Base-by-base conservation (phyloP, 2,888 invertebrate genomes). In the Steinernema hermaphroditum region DNA sequence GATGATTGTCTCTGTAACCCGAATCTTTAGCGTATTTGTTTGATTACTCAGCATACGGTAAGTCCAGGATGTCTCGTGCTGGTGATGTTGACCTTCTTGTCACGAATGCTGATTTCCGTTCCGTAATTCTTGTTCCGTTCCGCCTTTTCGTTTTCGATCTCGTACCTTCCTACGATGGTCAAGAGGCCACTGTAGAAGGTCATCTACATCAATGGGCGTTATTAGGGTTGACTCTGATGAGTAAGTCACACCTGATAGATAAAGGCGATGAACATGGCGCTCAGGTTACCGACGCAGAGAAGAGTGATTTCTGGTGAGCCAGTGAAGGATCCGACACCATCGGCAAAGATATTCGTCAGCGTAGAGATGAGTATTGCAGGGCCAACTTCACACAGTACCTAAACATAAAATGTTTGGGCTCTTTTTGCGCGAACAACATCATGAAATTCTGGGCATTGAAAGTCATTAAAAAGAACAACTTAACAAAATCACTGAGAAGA, bases 361-460 rank as follows among this genome's bases (percentile, higher is more conserved):
- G 81, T 80, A 12, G 84, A 84, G 73, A 84, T 84, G 32, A 84
- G 75, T 49, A 84, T 84, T 24, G 84, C 84, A 27, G 84, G 84
- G 9, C 84, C 84, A 19, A 84, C 82, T 76, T 84, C 84, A 2
- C 80, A 79, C 68, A 84, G 76, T 57, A 83, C 81, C 78, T 80
- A 46, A 8, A 76, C n/a, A 34, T 50, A 50, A 19, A 22, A 22
- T 50, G 16, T 9, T 22, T 50, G 8, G n/a, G n/a, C n/a, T n/a
- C n/a, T n/a, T n/a, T n/a, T n/a, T n/a, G n/a, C n/a, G n/a, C n/a
- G n/a, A n/a, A n/a, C n/a, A n/a, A n/a, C n/a, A n/a, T n/a, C n/a
- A n/a, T n/a, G n/a, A n/a, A n/a, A n/a, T n/a, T n/a, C n/a, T n/a
- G n/a, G n/a, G n/a, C n/a, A n/a, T n/a, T n/a, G 49, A 22, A 9